phyloP scores from a whole-genome alignment of 2,113 vertebrate genomes.

The Solea senegalensis region DNA sequence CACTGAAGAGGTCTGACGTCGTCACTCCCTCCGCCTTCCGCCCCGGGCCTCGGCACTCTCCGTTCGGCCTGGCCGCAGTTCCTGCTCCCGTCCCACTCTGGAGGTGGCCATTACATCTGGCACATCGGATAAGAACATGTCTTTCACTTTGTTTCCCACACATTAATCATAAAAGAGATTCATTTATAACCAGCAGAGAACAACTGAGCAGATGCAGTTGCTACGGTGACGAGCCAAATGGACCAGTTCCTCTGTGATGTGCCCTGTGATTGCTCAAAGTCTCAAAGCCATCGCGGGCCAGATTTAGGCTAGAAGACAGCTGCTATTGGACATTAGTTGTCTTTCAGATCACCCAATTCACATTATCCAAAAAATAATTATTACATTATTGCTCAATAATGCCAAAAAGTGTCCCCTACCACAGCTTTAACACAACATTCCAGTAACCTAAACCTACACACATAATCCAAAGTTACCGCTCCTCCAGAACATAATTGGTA shows the following conservation, averaged over 20 bases:
- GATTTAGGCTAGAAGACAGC: no score
- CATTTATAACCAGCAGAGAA: background rate
- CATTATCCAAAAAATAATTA: no score
- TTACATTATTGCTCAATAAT: no score
- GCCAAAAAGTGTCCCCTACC: no score
- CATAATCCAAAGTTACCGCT: background rate
- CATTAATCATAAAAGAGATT: background rate
- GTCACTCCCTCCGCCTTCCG: slow-evolving; percentile 84
- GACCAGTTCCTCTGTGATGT: no score
- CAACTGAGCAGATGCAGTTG: no score
- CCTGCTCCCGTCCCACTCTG: slow-evolving; percentile 65
- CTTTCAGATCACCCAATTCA: no score
- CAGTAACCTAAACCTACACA: background rate
- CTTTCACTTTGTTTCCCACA: background rate
- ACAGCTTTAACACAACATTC: background rate
- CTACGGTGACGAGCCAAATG: no score
- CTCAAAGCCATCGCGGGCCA: no score
- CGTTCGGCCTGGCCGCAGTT: slow-evolving; percentile 78
- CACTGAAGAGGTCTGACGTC: slow-evolving; percentile 90
- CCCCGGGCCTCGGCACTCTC: slow-evolving; percentile 82
- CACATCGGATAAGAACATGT: background rate
- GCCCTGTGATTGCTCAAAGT: no score
- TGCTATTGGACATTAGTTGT: no score
- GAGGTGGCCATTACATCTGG: slow-evolving; percentile 86
- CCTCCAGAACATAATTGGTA: background rate